These are phyloP conservation scores for Drosophila lacertosa DNA, from an alignment of 1,140 invertebrate genomes.

Conservation along the genomic window DNA sequence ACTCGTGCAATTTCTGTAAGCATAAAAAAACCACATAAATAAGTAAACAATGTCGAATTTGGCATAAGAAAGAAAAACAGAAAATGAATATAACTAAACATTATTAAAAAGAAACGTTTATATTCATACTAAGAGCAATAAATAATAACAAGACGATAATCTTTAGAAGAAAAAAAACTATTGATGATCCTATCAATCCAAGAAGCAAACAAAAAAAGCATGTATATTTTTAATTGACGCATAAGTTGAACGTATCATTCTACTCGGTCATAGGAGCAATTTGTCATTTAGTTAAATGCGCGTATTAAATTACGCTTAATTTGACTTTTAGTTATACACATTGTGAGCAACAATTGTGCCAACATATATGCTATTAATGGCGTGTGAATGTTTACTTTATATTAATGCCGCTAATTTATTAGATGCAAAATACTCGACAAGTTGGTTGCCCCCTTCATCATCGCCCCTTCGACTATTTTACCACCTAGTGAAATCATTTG, in stretches of 20 bases:
- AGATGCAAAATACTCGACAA: slow-evolving; percentile 39
- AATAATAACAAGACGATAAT: not conserved
- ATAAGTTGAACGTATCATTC: slow-evolving; percentile 8
- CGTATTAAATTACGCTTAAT: slow-evolving; percentile 78
- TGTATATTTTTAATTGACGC: slow-evolving; percentile 3
- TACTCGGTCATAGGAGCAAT: slow-evolving; percentile 36
- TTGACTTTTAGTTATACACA: slow-evolving; percentile 40
- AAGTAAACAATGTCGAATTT: not conserved
- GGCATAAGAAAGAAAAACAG: not conserved
- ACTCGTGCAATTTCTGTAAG: slow-evolving; percentile 99
- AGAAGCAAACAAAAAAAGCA: too few relatives aligned
- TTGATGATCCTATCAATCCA: too few relatives aligned
- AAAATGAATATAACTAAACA: not conserved
- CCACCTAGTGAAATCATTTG: slow-evolving; percentile 69
- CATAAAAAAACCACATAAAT: slow-evolving; percentile 74
- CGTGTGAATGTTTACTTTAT: slow-evolving; percentile 60
- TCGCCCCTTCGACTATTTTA: slow-evolving; percentile 7
- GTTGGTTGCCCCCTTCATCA: slow-evolving; percentile 3
- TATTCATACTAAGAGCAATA: not conserved
- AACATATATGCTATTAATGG: slow-evolving; percentile 39
- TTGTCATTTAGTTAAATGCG: slow-evolving; percentile 69
- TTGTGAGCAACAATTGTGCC: slow-evolving; percentile 28
- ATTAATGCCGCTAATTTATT: slow-evolving; percentile 53
- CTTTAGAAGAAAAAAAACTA: not conserved
- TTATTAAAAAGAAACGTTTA: not conserved